Conservation (phyloP, 2,797 vertebrate species). For the Pseudopleuronectes americanus region DNA sequence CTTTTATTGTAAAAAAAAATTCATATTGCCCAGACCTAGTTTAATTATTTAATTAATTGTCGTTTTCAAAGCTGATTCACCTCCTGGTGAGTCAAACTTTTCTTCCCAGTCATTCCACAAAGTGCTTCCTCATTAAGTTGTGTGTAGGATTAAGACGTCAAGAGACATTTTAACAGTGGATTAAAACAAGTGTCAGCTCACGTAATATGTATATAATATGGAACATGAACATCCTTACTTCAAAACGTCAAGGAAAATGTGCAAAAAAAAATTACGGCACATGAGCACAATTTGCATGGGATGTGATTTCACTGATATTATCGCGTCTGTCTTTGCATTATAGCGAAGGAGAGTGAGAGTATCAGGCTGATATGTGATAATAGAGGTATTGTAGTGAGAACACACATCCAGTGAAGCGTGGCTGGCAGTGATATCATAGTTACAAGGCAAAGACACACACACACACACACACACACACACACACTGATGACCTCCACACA, state of each 20-base stretch:
- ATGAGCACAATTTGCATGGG: neutral
- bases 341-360: slow-evolving; percentile 5
- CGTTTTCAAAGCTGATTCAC: neutral
- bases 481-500: slow-evolving; percentile 11
- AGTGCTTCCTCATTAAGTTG: slow-evolving; percentile 6
- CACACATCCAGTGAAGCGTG: slow-evolving; percentile 33
- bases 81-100: neutral
- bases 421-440: slow-evolving; percentile 51
- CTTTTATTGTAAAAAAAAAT: no score
- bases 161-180: neutral
- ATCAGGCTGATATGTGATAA: slow-evolving; percentile 36
- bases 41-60: neutral
- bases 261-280: neutral
- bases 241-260: neutral
- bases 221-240: neutral
- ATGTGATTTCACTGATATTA: slow-evolving; percentile 7
- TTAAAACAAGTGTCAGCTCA: neutral
- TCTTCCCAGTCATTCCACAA: slow-evolving; percentile 16
- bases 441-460: slow-evolving; percentile 22
- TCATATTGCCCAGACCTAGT: no score
- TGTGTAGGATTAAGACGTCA: slow-evolving; percentile 3
- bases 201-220: neutral
- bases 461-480: slow-evolving; percentile 39
- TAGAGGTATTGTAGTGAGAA: slow-evolving; percentile 32
- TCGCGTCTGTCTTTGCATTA: slow-evolving; percentile 2